Evolutionary conservation across 2,797 vertebrate species (phyloP).

Genomic region (Pyrocephalus nanus): DNA sequence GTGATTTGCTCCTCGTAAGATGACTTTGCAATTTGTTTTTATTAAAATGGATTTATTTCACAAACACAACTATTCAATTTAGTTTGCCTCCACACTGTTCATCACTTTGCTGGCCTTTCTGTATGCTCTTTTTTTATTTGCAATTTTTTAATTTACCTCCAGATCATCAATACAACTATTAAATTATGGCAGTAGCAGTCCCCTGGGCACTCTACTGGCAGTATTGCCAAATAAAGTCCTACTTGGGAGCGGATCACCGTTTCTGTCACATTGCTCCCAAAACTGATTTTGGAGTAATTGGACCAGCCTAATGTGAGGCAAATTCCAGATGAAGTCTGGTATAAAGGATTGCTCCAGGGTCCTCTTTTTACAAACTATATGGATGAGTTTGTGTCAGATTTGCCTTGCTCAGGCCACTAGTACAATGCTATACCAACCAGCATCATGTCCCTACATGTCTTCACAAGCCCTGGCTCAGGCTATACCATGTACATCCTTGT

Average conservation of each 20-base stretch:
- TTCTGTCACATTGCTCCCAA: not conserved
- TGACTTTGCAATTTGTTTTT: not conserved
- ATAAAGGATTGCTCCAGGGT: not conserved
- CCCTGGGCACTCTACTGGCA: not conserved
- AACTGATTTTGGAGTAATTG: not conserved
- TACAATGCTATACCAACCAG: not conserved
- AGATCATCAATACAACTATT: not conserved
- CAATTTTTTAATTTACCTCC: not conserved
- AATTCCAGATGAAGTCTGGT: not conserved
- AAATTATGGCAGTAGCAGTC: not conserved
- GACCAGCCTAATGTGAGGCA: not conserved
- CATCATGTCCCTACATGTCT: not conserved
- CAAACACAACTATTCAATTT: not conserved
- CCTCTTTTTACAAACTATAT: not conserved
- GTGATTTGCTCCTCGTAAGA: not conserved
- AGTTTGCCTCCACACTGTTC: not conserved
- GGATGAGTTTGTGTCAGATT: not conserved
- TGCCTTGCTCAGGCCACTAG: not conserved
- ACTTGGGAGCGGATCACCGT: not conserved
- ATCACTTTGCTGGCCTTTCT: not conserved
- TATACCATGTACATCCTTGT: not conserved
- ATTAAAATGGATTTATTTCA: slow-evolving; percentile 12
- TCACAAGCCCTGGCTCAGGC: not conserved
- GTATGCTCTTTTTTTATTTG: not conserved
- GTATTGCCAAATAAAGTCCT: not conserved